These are phyloP conservation scores for Gyrodactylus salaris DNA, from an alignment of 1,140 invertebrate species.

Conservation along the genomic window DNA sequence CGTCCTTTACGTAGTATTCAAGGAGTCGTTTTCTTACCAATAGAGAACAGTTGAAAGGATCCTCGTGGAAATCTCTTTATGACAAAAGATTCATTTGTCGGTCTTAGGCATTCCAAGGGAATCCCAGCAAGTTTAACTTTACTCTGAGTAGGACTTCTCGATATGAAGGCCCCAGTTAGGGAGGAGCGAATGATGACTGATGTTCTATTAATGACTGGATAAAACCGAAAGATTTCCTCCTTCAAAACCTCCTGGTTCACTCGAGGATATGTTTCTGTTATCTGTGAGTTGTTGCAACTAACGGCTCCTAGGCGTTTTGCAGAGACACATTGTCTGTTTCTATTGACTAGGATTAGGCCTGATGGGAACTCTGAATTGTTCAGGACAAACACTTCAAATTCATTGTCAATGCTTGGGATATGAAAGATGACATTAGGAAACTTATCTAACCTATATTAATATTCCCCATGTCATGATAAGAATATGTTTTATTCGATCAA, in stretches of 20 bases:
- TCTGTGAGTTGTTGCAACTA: not conserved
- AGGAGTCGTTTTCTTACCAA: too few relatives aligned
- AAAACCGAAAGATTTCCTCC: not conserved
- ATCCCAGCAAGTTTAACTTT: not conserved
- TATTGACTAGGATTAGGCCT: not conserved
- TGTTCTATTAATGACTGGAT: not conserved
- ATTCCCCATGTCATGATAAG: too few relatives aligned
- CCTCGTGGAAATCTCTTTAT: not conserved
- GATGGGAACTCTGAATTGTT: not conserved
- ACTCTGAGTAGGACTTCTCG: not conserved
- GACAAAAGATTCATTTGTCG: not conserved
- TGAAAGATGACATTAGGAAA: too few relatives aligned
- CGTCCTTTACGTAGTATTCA: not conserved
- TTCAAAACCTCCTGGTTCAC: not conserved
- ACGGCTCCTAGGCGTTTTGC: not conserved
- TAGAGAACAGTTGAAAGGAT: not conserved
- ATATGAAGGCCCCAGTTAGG: not conserved
- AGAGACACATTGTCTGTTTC: not conserved
- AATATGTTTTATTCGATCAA: too few relatives aligned
- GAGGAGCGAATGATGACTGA: not conserved
- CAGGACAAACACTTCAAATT: not conserved
- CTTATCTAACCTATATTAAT: too few relatives aligned
- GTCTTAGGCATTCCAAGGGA: not conserved
- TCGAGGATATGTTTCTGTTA: not conserved
- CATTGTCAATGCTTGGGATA: too few relatives aligned